Base-by-base conservation (phyloP, 2,888 invertebrate species). In the Machimus atricapillus region DNA sequence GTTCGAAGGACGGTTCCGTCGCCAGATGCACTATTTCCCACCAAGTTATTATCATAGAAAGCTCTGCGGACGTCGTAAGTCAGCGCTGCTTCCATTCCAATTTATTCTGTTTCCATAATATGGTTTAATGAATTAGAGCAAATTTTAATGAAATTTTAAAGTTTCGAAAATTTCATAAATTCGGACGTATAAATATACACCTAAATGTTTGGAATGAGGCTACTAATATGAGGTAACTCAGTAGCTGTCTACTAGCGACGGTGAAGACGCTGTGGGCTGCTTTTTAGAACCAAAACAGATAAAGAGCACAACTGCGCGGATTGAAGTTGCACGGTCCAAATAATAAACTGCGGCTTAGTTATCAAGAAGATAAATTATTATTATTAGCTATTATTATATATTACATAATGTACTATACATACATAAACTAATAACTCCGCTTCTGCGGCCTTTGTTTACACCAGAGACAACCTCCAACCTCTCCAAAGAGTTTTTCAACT, bases 81-180 rank as follows among this genome's bases (percentile, higher is more conserved):
- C 56, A 43, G 83, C 14, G 66, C 82, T 83, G 66, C 66, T 23
- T 66, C 27, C 19, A 34, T 58, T 19, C 66, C 66, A 83, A 83
- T 73, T 83, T 83, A 83, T 83, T 83, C 83, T 83, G 66, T 73
- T 83, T 83, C 83, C 73, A 83, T 83, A 83, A 83, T 81, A 52
- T 83, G 83, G 83, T 83, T 83, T 83, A 83, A 83, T 83, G 83
- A 83, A 83, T 83, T 83, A 83, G 43, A 66, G 73, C 83, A 83
- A 83, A 83, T 83, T 83, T 83, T 83, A 83, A 83, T 83, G 83
- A 83, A 83, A 66, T 83, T 83, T 83, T 66, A 73, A 52, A 34
- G 82, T 52, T 82, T 82, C 34, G 27, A 14, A 43, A 82, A 66
- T 66, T 83, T 73, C 83, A 56, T 56, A 56, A 81, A 81, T 23